Base-by-base conservation (phyloP, 1,140 invertebrate genomes). In the Spodoptera litura region DNA sequence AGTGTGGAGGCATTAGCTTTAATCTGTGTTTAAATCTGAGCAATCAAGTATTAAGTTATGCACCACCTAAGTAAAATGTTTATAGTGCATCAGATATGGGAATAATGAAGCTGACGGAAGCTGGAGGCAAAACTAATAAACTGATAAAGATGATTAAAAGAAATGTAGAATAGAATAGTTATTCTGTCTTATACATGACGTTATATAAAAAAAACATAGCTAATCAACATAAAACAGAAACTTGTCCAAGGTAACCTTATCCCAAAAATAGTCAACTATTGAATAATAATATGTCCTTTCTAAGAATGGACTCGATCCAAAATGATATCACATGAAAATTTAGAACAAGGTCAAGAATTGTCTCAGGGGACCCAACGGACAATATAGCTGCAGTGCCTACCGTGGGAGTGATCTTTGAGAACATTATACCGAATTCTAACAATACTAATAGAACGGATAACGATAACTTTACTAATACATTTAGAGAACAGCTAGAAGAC, bases 291-390 rank as follows among this genome's bases (percentile, higher is more conserved):
- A 44, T 44, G 38, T 44, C 38, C 38, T 44, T 44, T 44, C 38
- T 44, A 44, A 44, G 11, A 44, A 75, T 52, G 73, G 64, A 52
- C 73, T 75, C 59, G 62, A 75, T 75, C 73, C 59, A 52, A 75
- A 64, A 72, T 52, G 51, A 70, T 82, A 81, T 83, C 71, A 81
- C 78, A 81, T 78, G 72, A 81, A 85, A 87, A 92, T 89, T 81
- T 82, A 84, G 89, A 92, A 91, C 90, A 91, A 90, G 90, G 90
- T 89, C 88, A 90, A 88, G 83, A 93, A 90, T 87, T 87, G 89
- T 93, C 89, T 90, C 89, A 88, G 84, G 87, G 83, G 81, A 87
- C 84, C 56, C 80, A 88, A 83, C 81, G 86, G 85, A 93, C 91
- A 93, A 91, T 91, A 79, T 78, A 74, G 62, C 56, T 78, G 83